A percentile compares a stretch with the other conserved stretches of the same genome.
Conservation (phyloP, 2,113 vertebrate genomes). For the Etheostoma cragini region DNA sequence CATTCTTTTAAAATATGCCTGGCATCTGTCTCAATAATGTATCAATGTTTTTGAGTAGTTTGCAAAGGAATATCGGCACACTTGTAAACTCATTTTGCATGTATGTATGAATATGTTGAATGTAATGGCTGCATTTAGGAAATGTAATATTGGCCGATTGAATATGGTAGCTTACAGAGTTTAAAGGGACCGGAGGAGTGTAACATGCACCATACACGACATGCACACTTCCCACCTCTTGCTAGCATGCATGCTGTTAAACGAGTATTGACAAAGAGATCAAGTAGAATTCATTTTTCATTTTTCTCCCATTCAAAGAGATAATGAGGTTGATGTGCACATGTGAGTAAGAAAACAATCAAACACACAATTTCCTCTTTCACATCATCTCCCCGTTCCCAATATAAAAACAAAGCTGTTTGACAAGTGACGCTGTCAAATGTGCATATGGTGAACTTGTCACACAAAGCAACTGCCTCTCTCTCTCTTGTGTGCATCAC, state of each 20-base stretch:
- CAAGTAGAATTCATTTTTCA: not conserved
- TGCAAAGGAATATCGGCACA: not conserved
- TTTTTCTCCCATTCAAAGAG: constrained; percentile 21
- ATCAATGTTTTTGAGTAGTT: not conserved
- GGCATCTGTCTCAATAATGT: not conserved
- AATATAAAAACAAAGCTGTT: constrained; percentile 58
- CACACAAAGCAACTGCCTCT: constrained; percentile 55
- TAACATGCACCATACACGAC: not conserved
- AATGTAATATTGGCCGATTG: not conserved
- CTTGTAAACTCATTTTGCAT: not conserved
- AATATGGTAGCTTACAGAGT: not conserved
- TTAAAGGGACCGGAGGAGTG: not conserved
- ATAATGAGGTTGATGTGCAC: not conserved
- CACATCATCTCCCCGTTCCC: constrained; percentile 23
- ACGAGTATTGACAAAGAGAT: constrained; percentile 17
- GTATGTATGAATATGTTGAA: not conserved
- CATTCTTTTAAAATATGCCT: not conserved
- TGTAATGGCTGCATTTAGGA: not conserved
- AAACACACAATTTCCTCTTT: constrained; percentile 12
- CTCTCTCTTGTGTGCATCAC: not conserved
- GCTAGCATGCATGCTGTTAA: not conserved
- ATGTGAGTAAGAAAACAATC: constrained; percentile 17
- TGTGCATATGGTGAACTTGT: constrained; percentile 71
- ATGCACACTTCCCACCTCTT: not conserved
- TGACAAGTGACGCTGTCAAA: constrained; percentile 62